Evolutionary conservation across 2,113 vertebrate genomes (phyloP), one percentile per base, ranked within the genome.

Genomic region (Paradisaea rubra): DNA sequence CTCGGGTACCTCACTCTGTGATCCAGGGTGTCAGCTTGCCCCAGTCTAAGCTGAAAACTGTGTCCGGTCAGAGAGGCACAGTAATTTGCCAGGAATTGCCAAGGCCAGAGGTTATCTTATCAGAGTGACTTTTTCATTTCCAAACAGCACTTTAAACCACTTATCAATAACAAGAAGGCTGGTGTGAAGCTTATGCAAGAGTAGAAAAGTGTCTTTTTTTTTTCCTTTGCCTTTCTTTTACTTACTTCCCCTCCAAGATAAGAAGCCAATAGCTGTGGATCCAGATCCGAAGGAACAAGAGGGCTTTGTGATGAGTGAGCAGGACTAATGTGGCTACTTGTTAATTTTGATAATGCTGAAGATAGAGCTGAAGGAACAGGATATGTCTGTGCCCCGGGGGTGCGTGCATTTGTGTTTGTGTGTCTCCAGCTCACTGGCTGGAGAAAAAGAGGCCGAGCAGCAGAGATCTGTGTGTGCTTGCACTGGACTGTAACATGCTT

Each of bases 261-360:
- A 70, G 66, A 83, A 73, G 30, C 13, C 27, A 52, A 50, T 13
- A 82, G 30, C 59, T 63, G 35, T 15, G 0, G 1, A 66, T 70
- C 37, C 1, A 0, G 0, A 63, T 66, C n/a, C 0, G 0, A 31
- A 52, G 47, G 47, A 82, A 53, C 54, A 93, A 93, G 65, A 66
- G 13, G 47, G 22, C 13, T 86, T 91, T 94, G 27, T 47, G 66
- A 44, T 39, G n/a, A 59, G 4, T 9, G 12, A 91, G 30, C 7
- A 65, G 64, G 68, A 86, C 88, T 88, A 94, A 83, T 18, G 42
- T 24, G 70, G 1, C 27, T 70, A 44, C 52, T 77, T 57, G 50
- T 68, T 89, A 93, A 80, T 83, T 86, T 88, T 89, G 60, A 44
- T 88, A 66, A 28, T 59, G 21, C 35, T 59, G 35, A 18, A 81